Conservation (phyloP, 2,113 vertebrate species). For the Galeopterus variegatus region DNA sequence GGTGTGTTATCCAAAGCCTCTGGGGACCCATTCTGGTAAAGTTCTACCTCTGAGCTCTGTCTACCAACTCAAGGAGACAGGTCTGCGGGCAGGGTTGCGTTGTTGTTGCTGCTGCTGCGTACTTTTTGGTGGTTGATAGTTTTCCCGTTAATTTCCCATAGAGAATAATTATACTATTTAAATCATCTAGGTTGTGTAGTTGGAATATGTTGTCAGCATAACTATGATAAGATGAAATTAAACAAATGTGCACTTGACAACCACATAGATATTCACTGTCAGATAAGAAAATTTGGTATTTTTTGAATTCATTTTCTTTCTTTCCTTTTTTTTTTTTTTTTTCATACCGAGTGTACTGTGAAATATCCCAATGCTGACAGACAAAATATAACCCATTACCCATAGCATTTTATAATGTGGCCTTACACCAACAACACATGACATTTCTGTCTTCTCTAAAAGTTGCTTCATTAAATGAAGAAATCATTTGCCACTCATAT, state of each 20-base stretch:
- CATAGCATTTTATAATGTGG: neutral
- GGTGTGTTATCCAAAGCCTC: fast-evolving
- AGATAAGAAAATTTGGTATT: neutral
- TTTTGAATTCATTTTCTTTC: conserved; percentile 11
- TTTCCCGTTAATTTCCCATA: conserved; percentile 56
- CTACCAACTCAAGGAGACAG: neutral
- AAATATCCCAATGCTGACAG: neutral
- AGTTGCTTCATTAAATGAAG: conserved; percentile 52
- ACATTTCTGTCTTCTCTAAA: conserved; percentile 67
- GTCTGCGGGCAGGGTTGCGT: neutral
- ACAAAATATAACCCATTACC: no score
- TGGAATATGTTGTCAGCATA: conserved; percentile 53
- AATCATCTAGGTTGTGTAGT: conserved; percentile 10
- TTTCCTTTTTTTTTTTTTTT: neutral
- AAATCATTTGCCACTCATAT: conserved; percentile 65
- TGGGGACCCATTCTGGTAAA: neutral
- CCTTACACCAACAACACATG: neutral
- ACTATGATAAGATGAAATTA: conserved; percentile 33
- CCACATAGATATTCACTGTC: neutral
- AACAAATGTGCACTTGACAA: neutral
- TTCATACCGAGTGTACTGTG: neutral
- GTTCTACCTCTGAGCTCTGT: neutral
- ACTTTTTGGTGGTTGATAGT: conserved; percentile 45
- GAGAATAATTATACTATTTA: conserved; percentile 46
- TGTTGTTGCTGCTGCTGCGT: neutral